Conservation (phyloP, 2,113 vertebrate genomes). For the Eulemur rufifrons region DNA sequence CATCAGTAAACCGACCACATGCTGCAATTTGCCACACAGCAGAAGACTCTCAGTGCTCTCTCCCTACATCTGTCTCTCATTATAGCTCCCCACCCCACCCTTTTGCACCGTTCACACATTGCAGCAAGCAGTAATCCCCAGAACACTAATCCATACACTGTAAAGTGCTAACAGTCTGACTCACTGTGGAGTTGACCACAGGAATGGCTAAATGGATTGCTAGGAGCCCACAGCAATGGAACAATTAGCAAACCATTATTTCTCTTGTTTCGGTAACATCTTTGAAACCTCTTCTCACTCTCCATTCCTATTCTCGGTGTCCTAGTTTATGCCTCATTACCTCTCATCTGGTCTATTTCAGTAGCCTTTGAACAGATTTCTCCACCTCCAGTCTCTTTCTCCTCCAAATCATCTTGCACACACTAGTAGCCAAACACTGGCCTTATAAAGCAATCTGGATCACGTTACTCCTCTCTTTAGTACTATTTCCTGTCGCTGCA, state of each 20-base stretch:
- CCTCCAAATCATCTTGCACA: not conserved
- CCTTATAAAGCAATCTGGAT: not conserved
- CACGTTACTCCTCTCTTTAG: not conserved
- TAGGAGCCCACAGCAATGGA: not conserved
- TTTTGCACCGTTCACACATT: not conserved
- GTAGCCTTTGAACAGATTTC: not conserved
- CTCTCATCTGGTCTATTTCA: not conserved
- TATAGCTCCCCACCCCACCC: not conserved
- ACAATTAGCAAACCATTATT: not conserved
- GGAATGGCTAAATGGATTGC: not conserved
- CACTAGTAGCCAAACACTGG: not conserved
- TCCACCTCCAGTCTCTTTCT: not conserved
- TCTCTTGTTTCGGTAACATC: not conserved
- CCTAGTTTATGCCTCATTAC: not conserved
- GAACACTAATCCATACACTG: not conserved
- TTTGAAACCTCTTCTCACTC: not conserved
- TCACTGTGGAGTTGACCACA: not conserved
- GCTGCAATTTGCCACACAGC: not conserved
- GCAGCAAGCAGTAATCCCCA: not conserved
- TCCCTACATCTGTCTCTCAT: slow-evolving; percentile 35
- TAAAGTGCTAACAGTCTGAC: not conserved
- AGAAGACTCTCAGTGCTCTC: not conserved
- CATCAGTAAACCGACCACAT: not conserved
- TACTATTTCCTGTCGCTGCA: not conserved
- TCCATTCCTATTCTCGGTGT: not conserved